A percentile compares a stretch with the other conserved stretches of the same genome.
phyloP scores from a whole-genome alignment of 2,888 invertebrate genomes.

The Plebejus anna region DNA sequence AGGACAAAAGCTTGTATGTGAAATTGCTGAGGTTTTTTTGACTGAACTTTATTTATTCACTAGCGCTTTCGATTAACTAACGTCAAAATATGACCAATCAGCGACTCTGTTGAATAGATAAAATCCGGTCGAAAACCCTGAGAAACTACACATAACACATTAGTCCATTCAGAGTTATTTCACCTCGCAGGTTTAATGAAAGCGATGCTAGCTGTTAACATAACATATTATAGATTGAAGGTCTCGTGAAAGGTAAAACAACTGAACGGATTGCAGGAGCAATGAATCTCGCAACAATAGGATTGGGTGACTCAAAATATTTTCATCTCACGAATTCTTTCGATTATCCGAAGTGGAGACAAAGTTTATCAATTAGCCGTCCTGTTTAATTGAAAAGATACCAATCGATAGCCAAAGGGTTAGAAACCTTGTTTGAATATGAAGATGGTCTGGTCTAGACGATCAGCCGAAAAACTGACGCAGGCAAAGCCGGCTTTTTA shows the following conservation, averaged over 20 bases:
- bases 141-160: too few species aligned
- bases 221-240: background rate
- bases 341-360: background rate
- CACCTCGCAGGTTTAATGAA: background rate
- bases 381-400: constrained; percentile 19
- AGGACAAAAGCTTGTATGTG: background rate
- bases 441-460: constrained; percentile 20
- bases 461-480: constrained; percentile 19
- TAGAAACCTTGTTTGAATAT: background rate
- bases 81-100: too few species aligned
- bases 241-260: background rate
- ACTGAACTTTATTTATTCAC: too few species aligned
- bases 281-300: background rate
- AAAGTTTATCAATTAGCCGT: constrained; percentile 18
- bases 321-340: constrained; percentile 7
- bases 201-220: background rate
- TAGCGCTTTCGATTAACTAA: too few species aligned
- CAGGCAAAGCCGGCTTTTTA: background rate
- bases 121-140: too few species aligned
- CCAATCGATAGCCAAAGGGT: constrained; percentile 1
- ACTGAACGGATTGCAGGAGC: too few species aligned
- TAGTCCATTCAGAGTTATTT: too few species aligned
- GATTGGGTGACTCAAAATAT: background rate
- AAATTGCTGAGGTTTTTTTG: too few species aligned
- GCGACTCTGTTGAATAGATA: too few species aligned